phyloP scores from a whole-genome alignment of 2,888 invertebrate species.

The Automeris io region DNA sequence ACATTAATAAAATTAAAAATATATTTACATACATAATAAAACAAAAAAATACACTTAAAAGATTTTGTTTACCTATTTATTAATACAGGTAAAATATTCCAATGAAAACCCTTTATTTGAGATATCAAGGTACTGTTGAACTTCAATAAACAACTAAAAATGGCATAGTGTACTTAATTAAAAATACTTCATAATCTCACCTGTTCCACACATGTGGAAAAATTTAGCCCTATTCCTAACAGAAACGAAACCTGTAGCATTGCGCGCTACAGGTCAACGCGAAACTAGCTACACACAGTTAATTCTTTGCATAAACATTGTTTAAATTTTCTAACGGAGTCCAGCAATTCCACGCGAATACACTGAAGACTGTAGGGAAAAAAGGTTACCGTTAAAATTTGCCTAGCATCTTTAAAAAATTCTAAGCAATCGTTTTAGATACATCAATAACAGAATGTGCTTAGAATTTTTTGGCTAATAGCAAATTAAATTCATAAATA shows the following conservation, averaged over 20 bases:
- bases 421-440: slow-evolving; percentile 41
- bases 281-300: slow-evolving; percentile 74
- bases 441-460: slow-evolving; percentile 27
- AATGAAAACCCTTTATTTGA: slow-evolving; percentile 28
- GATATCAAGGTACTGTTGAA: slow-evolving; percentile 27
- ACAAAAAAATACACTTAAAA: slow-evolving; percentile 7
- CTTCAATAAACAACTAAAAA: slow-evolving; percentile 51
- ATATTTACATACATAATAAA: slow-evolving; percentile 15
- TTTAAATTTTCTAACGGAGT: slow-evolving; percentile 64
- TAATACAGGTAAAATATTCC: slow-evolving; percentile 20
- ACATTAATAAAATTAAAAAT: slow-evolving; percentile 10
- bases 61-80: slow-evolving; percentile 1
- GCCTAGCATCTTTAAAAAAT: slow-evolving; percentile 59
- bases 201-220: slow-evolving; percentile 72
- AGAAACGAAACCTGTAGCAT: slow-evolving; percentile 75
- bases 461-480: slow-evolving; percentile 65
- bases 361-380: slow-evolving; percentile 77
- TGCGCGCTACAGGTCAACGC: slow-evolving; percentile 78
- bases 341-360: slow-evolving; percentile 68
- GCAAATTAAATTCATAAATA: slow-evolving; percentile 36
- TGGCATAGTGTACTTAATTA: slow-evolving; percentile 53
- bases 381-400: slow-evolving; percentile 71
- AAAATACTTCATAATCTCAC: slow-evolving; percentile 74
- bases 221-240: slow-evolving; percentile 70
- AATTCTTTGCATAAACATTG: slow-evolving; percentile 61